Evolutionary conservation across 2,797 vertebrate genomes (phyloP).

Genomic region (Malurus leucopterus): DNA sequence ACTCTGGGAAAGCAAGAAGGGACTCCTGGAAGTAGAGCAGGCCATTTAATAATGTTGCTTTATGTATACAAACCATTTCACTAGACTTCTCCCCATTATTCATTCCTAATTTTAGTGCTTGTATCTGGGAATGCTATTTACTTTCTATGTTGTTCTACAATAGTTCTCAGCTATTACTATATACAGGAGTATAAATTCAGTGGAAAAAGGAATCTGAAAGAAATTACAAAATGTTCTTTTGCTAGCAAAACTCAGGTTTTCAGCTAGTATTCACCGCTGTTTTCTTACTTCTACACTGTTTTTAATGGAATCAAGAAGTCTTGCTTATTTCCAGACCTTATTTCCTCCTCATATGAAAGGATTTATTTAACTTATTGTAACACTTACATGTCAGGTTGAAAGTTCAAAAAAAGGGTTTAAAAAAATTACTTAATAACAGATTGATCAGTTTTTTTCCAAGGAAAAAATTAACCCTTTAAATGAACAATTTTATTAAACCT

Average conservation of each 20-base stretch:
- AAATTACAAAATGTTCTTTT: not conserved
- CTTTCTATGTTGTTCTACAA: not conserved
- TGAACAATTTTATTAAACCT: not conserved
- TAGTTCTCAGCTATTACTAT: not conserved
- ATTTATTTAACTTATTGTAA: not conserved
- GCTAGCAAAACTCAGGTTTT: not conserved
- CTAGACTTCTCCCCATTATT: not conserved
- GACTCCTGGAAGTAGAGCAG: not conserved
- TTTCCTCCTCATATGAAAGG: not conserved
- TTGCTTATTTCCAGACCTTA: not conserved
- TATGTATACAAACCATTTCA: not conserved
- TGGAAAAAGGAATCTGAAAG: not conserved
- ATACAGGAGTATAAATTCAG: not conserved
- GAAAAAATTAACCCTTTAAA: not conserved
- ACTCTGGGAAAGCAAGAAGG: not conserved
- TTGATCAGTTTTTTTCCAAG: not conserved
- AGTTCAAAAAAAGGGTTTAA: not conserved
- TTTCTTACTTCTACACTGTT: not conserved
- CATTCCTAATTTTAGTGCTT: not conserved
- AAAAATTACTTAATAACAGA: not conserved
- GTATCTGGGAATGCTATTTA: not conserved
- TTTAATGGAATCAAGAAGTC: not conserved
- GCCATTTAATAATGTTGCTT: not conserved
- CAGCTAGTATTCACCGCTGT: not conserved
- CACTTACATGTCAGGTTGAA: not conserved